Evolutionary conservation across 2,113 vertebrate genomes (phyloP), one percentile per base, ranked within the genome.

Genomic region (Lates calcarifer): DNA sequence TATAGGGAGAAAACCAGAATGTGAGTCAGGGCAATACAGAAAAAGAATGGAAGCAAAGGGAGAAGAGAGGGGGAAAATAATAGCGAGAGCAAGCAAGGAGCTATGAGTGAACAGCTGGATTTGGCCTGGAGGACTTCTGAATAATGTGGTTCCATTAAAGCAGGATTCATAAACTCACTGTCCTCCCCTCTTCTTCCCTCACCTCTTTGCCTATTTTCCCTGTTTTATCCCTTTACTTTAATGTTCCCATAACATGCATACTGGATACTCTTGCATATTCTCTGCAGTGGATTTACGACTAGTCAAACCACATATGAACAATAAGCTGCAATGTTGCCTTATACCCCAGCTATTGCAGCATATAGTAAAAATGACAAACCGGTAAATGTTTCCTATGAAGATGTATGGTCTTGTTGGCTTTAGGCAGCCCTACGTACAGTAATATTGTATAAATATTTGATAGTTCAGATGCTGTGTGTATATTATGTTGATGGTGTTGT

Each of bases 121-220:
- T 82, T 91, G 74, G 86, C 90, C 89, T 77, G 69, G 65, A 88
- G 90, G 91, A 85, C 68, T 83, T 84, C 67, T 84, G 89, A 91
- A 93, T 92, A 93, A 91, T 93, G 82, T 90, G 89, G 64, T 64
- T 41, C 78, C 73, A 91, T 91, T 93, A 92, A 87, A 88, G 77
- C 66, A 51, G 72, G 71, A 91, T 91, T 92, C 87, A 89, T 88
- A 89, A 92, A 89, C 86, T 86, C 66, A 49, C 78, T 58, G 45
- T 73, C 74, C 45, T 66, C 67, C 65, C 39, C 39, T 77, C 70
- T 62, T 41, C 73, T 76, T 47, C 51, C 68, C 51, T 79, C 62
- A 81, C 81, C 73, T 85, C 35, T 2, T 58, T 74, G 41, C 70
- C 63, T 53, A 24, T 79, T 87, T 86, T 60, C 28, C 45, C 45